A percentile compares a stretch with the other conserved stretches of the same genome.
Evolutionary conservation across 2,113 vertebrate species (phyloP).

Genomic region (Psammodynastes pulverulentus): DNA sequence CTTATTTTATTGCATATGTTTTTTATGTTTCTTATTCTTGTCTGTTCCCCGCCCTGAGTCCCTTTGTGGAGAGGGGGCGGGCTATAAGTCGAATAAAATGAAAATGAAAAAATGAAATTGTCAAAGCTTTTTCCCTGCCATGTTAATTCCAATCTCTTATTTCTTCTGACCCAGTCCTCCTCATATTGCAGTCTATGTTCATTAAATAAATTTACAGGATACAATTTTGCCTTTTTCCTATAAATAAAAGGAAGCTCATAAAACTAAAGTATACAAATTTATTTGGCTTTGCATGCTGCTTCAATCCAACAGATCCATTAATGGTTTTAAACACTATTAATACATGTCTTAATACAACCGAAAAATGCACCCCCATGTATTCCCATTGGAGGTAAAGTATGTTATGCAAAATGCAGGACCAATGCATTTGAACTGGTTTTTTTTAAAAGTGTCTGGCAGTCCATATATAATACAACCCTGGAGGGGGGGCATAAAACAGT

Average conservation of each 20-base stretch:
- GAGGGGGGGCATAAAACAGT: not conserved
- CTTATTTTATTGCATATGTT: no score
- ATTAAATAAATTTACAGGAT: not conserved
- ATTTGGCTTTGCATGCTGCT: not conserved
- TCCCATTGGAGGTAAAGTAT: not conserved
- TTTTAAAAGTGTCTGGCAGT: not conserved
- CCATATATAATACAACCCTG: not conserved
- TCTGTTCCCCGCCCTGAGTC: no score
- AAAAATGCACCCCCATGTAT: not conserved
- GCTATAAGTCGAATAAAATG: no score
- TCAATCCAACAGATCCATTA: not conserved
- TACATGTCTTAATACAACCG: not conserved
- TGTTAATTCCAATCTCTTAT: not conserved
- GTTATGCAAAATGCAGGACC: no score
- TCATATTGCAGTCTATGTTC: not conserved
- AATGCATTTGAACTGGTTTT: not conserved
- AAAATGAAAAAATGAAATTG: no score
- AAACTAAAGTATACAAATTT: not conserved
- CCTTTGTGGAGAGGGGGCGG: no score
- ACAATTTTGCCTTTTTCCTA: not conserved
- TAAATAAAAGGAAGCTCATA: not conserved
- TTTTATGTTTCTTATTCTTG: no score
- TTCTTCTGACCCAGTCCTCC: not conserved
- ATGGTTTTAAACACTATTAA: not conserved
- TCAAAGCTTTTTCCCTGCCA: not conserved